Base-by-base conservation (phyloP, 64 coral and sea anemone genomes). In the Dendrophyllia cribrosa region DNA sequence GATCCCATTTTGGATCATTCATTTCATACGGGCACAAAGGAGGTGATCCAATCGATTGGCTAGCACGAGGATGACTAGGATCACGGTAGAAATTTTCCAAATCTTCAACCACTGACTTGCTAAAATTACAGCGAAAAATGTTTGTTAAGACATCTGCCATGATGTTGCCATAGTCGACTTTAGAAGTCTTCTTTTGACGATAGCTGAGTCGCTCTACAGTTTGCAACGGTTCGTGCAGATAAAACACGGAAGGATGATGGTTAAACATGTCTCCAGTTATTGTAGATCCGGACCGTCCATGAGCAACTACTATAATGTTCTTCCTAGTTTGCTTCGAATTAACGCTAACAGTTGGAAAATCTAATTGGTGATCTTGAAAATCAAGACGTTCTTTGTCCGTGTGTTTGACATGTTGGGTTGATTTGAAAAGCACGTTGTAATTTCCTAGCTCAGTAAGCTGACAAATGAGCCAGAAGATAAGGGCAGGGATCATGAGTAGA, bases 261-360 rank as follows among this genome's bases (percentile, higher is more conserved):
- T 80, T 80, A 62, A 80, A 80, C 1, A 80, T 80, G 26, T 80
- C 77, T 10, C 77, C 77, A 62, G 58, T 80, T 60, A 80, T 80
- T 2, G 77, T 80, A 13, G 77, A 80, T 6, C 58, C 77, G 24
- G 77, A 79, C 1, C 77, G 55, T 0, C 77, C 77, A 16, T 80
- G 77, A 62, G 56, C 22, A 9, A 80, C 55, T 3, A 80, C 16
- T 14, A 80, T 16, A 24, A 80, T 80, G 77, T 80, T 80, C 23
- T 23, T 80, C 61, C 77, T 21, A 26, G 22, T 52, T 13, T 80
- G 23, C 56, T 80, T 80, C 5, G 10, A 68, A 19, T 66, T 70
- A 10, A 16, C 22, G 16, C 23, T 43, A 9, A 19, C 3, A 4
- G 5, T 51, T 15, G 56, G 56, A 6, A 61, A 26, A 60, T 43